These are phyloP conservation scores for Halcyon malimbica DNA, from an alignment of 2,113 vertebrate genomes.

Conservation along the genomic window DNA sequence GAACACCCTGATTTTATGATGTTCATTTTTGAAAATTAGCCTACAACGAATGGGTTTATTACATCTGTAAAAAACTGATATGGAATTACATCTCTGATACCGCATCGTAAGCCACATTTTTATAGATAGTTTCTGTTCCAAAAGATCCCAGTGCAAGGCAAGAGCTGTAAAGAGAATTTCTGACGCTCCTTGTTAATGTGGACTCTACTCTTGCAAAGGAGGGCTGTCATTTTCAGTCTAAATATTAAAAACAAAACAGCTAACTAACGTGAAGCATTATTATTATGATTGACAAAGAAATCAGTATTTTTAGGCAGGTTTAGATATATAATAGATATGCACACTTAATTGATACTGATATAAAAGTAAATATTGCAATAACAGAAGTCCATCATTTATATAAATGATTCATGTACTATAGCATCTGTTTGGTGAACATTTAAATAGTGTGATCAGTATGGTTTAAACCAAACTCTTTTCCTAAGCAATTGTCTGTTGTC, in stretches of 20 bases:
- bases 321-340: background rate
- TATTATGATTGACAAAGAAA: background rate
- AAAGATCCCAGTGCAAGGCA: background rate
- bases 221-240: background rate
- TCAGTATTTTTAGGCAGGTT: background rate
- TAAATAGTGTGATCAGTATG: background rate
- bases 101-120: background rate
- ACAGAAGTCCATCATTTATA: background rate
- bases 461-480: background rate
- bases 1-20: background rate
- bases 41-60: background rate
- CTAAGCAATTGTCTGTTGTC: background rate
- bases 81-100: background rate
- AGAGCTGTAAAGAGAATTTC: background rate
- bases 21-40: background rate
- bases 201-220: background rate
- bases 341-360: background rate
- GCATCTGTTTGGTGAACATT: background rate
- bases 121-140: background rate
- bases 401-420: background rate
- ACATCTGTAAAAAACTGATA: background rate
- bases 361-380: background rate
- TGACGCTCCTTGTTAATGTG: background rate
- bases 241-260: background rate
- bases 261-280: background rate